Evolutionary conservation across 2,888 invertebrate species (phyloP).

Genomic region (Scaptomyza caliginosa): DNA sequence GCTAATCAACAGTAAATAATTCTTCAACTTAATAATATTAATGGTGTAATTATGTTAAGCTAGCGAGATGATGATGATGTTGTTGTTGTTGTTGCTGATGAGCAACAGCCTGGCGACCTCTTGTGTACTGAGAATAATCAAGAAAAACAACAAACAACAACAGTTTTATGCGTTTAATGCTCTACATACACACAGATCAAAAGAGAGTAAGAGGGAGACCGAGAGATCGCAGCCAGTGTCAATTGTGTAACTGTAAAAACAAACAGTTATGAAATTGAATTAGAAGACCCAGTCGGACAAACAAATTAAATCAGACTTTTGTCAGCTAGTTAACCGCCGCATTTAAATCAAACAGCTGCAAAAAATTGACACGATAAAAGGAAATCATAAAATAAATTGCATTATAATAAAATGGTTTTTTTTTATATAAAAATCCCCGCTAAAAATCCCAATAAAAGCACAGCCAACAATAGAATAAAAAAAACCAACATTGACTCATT

Average conservation of each 20-base stretch:
- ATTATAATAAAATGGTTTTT: too few relatives aligned
- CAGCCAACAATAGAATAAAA: conserved; percentile 7
- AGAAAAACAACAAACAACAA: not conserved
- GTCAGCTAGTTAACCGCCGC: conserved; percentile 1
- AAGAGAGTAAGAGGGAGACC: not conserved
- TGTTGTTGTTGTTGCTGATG: not conserved
- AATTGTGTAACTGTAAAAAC: conserved; percentile 43
- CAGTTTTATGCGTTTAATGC: conserved; percentile 29
- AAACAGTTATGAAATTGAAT: conserved; percentile 42
- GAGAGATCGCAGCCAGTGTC: conserved; percentile 4
- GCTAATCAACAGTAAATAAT: conserved; percentile 20
- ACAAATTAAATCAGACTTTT: conserved; percentile 37
- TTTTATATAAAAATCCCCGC: conserved; percentile 2
- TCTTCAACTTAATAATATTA: conserved; percentile 32
- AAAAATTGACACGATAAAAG: conserved; percentile 48
- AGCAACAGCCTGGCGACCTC: conserved; percentile 12
- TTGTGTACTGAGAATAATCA: conserved; percentile 1
- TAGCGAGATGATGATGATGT: conserved; percentile 5
- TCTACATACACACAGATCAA: conserved; percentile 20
- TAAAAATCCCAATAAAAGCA: not conserved
- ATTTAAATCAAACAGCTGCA: conserved; percentile 48
- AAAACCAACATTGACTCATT: too few relatives aligned
- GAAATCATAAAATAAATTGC: too few relatives aligned
- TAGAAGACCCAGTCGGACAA: conserved; percentile 32
- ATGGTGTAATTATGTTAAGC: conserved; percentile 27